Base-by-base conservation (phyloP, 2,113 vertebrate species). In the Eurypyga helias region DNA sequence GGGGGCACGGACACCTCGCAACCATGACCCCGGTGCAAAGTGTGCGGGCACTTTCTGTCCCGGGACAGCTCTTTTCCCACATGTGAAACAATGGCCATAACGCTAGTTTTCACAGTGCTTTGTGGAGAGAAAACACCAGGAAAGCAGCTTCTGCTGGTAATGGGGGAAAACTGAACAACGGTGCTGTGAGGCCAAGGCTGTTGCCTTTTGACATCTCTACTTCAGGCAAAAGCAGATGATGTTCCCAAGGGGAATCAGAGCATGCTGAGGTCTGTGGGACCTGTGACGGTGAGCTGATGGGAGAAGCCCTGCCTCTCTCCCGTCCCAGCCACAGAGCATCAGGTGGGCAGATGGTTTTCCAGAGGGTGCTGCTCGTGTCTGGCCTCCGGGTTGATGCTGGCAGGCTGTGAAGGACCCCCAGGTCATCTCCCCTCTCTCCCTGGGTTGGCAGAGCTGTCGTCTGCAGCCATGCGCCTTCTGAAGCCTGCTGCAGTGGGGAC, bases 61-160 rank as follows among this genome's bases (percentile, higher is more conserved):
- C 2, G 0, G 18, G 43, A 10, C 18, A 34, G 33, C 25, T 60
- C 43, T 28, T 31, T 23, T 26, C 18, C 48, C 26, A 2, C 5
- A 13, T 1, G 4, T 28, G 60, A 46, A 21, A 29, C 11, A 24
- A 5, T 2, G 7, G 36, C 2, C 7, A 24, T 18, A 5, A 45
- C 43, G 34, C 29, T 49, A 41, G 34, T 17, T 58, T n/a, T 49
- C 29, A n/a, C 28, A 55, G 21, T 2, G 19, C 45, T 24, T 43
- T 29, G 25, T 29, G 48, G 78, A 38, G 51, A 55, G 33, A 29
- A 45, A 51, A 29, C 36, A n/a, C n/a, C 36, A 29, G 46, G 19
- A 23, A 28, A 11, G 34, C 52, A 61, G 34, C 80, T 29, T 43
- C 55, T 43, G 31, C 7, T 11, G 6, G 28, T 57, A 48, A 28